These are phyloP conservation scores for Climacteris rufus DNA, from an alignment of 2,113 vertebrate species.

Conservation along the genomic window DNA sequence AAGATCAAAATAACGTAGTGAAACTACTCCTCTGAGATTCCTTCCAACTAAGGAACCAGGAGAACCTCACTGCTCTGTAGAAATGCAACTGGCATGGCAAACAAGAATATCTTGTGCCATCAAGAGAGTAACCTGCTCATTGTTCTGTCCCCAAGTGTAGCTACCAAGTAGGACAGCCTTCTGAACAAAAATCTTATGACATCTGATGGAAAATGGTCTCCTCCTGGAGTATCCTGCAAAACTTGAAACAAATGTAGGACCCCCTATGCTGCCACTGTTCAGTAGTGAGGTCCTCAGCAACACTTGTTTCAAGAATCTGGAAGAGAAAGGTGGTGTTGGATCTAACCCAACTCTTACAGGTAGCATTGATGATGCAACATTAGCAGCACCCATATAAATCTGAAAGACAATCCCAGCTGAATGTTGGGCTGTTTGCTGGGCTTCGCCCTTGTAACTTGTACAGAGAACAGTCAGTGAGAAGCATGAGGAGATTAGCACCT, in stretches of 20 bases:
- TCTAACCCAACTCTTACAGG: neutral
- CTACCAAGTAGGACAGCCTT: neutral
- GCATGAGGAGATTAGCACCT: neutral
- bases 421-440: accelerated
- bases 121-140: neutral
- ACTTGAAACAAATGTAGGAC: neutral
- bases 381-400: neutral
- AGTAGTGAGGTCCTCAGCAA: neutral
- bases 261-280: accelerated
- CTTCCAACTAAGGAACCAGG: neutral
- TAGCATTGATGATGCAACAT: neutral
- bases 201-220: neutral
- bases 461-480: neutral
- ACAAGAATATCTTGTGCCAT: neutral
- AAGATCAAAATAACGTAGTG: neutral
- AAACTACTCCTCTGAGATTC: neutral
- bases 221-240: neutral
- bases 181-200: neutral
- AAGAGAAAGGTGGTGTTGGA: neutral
- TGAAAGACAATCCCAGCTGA: neutral
- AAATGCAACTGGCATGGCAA: neutral
- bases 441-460: neutral
- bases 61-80: neutral
- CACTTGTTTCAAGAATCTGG: neutral
- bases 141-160: neutral